Percentiles rank a stretch among this genome's conserved stretches.
Conservation (phyloP, 1,140 invertebrate genomes). For the Aphaenogaster rudis region DNA sequence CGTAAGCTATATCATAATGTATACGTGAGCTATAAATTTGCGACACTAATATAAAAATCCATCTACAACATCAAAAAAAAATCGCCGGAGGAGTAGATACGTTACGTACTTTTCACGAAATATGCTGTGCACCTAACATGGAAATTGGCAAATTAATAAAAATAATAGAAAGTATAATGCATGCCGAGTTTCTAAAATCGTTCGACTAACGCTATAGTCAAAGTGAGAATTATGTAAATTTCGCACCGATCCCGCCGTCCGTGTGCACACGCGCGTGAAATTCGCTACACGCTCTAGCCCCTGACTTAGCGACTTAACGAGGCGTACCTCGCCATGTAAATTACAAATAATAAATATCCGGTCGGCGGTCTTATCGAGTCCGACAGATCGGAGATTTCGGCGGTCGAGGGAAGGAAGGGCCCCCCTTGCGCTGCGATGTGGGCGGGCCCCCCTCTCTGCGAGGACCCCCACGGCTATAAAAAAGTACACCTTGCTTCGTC, state of each 20-base stretch:
- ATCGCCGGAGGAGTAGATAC: background rate
- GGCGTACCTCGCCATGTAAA: slow-evolving; percentile 78
- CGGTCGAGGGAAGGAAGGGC: slow-evolving; percentile 39
- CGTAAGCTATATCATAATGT: background rate
- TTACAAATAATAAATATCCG: slow-evolving; percentile 84
- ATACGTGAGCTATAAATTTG: background rate
- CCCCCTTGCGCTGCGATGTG: slow-evolving; percentile 77
- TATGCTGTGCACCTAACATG: background rate
- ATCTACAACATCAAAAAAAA: background rate
- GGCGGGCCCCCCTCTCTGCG: slow-evolving; percentile 77
- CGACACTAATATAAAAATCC: background rate
- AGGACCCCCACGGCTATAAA: slow-evolving; percentile 67
- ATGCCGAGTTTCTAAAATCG: background rate
- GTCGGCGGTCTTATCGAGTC: slow-evolving; percentile 78
- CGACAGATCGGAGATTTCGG: slow-evolving; percentile 79
- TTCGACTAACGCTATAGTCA: background rate
- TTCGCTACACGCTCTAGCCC: slow-evolving; percentile 43
- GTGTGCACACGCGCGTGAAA: slow-evolving; percentile 33
- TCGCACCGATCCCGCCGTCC: background rate
- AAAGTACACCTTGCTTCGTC: slow-evolving; percentile 45
- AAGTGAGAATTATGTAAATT: slow-evolving; percentile 34
- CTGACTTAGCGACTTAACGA: slow-evolving; percentile 67
- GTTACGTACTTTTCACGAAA: background rate
- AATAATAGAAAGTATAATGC: background rate
- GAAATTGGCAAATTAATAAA: slow-evolving; percentile 2